Conservation (phyloP, 2,113 vertebrate species). For the human region DNA sequence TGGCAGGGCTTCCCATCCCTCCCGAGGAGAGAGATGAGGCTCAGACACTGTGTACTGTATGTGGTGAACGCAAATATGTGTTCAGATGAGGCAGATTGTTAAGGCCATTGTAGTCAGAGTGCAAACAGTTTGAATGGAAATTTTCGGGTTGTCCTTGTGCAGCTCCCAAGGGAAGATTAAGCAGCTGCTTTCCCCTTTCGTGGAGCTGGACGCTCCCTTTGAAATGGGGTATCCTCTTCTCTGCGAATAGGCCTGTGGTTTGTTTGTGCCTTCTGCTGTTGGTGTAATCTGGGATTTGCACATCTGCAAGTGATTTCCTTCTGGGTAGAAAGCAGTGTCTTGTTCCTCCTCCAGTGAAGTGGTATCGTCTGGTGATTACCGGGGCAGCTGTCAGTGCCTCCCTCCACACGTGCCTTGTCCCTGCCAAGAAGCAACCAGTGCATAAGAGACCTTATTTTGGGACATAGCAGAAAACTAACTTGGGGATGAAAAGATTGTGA, state of each 20-base stretch:
- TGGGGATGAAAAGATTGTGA: neutral
- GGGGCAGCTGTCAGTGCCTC: neutral
- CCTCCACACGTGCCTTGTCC: neutral
- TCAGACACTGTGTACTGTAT: neutral
- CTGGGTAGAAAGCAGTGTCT: constrained; percentile 11
- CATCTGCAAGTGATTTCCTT: constrained; percentile 81
- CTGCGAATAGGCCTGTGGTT: constrained; percentile 38
- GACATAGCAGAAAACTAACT: neutral
- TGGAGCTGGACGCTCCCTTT: neutral
- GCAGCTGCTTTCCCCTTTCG: neutral
- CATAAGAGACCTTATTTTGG: neutral
- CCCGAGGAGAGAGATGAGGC: neutral
- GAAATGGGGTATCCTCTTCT: neutral
- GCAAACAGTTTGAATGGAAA: neutral
- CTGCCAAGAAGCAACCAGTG: neutral
- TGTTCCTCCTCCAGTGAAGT: neutral
- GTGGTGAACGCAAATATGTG: neutral
- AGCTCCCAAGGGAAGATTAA: neutral
- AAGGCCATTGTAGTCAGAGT: neutral
- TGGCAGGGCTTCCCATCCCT: neutral
- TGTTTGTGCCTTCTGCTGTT: constrained; percentile 57
- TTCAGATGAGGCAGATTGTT: neutral
- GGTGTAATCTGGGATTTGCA: constrained; percentile 40
- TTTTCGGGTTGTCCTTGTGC: neutral
- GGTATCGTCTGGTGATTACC: neutral